Base-by-base conservation (phyloP, 2,888 invertebrate genomes). In the Melikaiella ostensackeni region DNA sequence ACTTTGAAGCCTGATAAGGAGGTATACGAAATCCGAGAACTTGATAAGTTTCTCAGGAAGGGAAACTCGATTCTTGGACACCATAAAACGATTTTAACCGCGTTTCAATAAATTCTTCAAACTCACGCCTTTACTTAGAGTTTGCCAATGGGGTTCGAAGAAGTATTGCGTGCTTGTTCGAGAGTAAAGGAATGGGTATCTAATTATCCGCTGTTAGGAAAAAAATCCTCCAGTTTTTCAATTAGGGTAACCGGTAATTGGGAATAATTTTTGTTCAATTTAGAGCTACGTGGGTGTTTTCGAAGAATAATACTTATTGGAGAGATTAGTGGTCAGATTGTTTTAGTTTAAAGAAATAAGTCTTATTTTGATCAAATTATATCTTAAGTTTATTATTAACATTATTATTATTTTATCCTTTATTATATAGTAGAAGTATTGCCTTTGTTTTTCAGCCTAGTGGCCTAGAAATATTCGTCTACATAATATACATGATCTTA, bases 11-110 rank as follows among this genome's bases (percentile, higher is more conserved):
- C n/a, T n/a, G 30, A 30, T 30, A 30, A 30, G 30, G 30, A 19
- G 62, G n/a, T 9, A 62, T 62, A 50, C 30, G 66, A 70, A 70
- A 70, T 70, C n/a, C 50, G n/a, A 70, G 66, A 70, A 70, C 19
- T n/a, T 11, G 46, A 70, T 70, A 27, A 70, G 66, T 70, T 70
- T 70, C 46, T 50, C 19, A 70, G 46, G 30, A 66, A 66, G 11
- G 66, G 46, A 70, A 70, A 46, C 30, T 70, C 66, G 46, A 70
- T 70, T 70, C 66, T 30, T 70, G 66, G 66, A 70, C 42, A 70
- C 30, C 46, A 70, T 70, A 70, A 70, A 70, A 50, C 27, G 30
- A 70, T 50, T 70, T 70, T 50, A 70, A 30, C 46, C 46, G 27
- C 42, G 66, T 70, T 70, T 46, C 30, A 27, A 70, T 70, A 70